These are phyloP conservation scores for Sebastes nivosus DNA, from an alignment of 2,797 vertebrate species.

Conservation along the genomic window DNA sequence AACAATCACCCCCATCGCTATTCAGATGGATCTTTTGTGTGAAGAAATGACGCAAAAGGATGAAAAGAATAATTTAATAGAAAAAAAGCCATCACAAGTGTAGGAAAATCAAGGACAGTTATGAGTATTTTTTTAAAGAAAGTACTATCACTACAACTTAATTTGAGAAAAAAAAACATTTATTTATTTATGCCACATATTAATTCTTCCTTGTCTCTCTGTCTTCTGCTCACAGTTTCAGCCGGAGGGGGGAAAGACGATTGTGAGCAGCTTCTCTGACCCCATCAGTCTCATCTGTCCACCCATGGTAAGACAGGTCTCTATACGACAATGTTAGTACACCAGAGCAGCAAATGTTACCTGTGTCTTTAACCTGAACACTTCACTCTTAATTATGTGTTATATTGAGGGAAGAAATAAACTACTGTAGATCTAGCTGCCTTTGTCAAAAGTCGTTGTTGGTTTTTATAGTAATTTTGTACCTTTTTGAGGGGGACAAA, in stretches of 20 bases:
- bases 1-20: not conserved
- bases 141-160: not conserved
- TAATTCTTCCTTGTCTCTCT: not conserved
- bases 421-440: not conserved
- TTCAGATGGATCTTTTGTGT: not conserved
- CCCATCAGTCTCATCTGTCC: slow-evolving; percentile 83
- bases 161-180: not conserved
- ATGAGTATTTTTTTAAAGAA: not conserved
- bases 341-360: not conserved
- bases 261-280: slow-evolving; percentile 81
- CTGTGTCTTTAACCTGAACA: not conserved
- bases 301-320: slow-evolving; percentile 68
- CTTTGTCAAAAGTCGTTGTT: not conserved
- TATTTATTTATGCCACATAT: not conserved
- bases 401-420: not conserved
- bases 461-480: not conserved
- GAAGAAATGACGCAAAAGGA: not conserved
- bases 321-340: not conserved
- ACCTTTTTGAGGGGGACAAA: not conserved
- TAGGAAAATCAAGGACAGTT: not conserved
- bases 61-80: not conserved
- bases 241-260: slow-evolving; percentile 78
- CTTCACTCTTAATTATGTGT: not conserved
- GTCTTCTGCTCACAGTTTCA: slow-evolving; percentile 78
- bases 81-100: not conserved